These are phyloP conservation scores for Rhinolophus sinicus DNA, from an alignment of 2,113 vertebrate genomes.

Conservation along the genomic window DNA sequence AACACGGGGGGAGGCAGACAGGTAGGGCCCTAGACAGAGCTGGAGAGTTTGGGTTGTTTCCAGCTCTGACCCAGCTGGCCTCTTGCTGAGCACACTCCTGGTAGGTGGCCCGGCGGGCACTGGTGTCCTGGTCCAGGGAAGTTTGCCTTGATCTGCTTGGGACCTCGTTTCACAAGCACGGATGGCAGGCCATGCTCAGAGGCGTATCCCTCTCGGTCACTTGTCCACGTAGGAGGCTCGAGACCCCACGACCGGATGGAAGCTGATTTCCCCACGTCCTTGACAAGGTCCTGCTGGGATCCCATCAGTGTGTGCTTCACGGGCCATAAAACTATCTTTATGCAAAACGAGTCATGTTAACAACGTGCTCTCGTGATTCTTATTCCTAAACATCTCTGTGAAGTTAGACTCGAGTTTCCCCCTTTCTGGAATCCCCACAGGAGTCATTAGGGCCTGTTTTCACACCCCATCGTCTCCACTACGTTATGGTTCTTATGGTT, in stretches of 20 bases:
- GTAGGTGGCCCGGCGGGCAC: not conserved
- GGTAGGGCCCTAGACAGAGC: not conserved
- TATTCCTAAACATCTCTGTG: not conserved
- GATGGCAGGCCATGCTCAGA: not conserved
- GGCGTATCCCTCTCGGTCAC: not conserved
- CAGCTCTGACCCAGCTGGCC: not conserved
- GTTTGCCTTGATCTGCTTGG: not conserved
- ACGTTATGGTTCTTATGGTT: no score
- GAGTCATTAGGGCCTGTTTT: no score
- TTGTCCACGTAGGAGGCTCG: no score
- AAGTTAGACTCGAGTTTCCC: not conserved
- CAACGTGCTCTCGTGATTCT: not conserved
- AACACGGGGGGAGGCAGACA: no score
- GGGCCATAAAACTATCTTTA: not conserved
- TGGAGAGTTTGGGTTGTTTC: not conserved
- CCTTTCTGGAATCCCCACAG: not conserved
- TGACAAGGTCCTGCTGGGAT: not conserved
- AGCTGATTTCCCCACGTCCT: not conserved
- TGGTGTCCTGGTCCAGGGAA: not conserved
- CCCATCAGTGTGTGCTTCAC: not conserved
- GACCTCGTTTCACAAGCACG: not conserved
- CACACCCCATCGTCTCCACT: no score
- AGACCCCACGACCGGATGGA: not conserved
- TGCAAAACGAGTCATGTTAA: not conserved
- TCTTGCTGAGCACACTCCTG: not conserved